phyloP scores from a whole-genome alignment of 2,888 invertebrate genomes.

The Morpho deidamia region DNA sequence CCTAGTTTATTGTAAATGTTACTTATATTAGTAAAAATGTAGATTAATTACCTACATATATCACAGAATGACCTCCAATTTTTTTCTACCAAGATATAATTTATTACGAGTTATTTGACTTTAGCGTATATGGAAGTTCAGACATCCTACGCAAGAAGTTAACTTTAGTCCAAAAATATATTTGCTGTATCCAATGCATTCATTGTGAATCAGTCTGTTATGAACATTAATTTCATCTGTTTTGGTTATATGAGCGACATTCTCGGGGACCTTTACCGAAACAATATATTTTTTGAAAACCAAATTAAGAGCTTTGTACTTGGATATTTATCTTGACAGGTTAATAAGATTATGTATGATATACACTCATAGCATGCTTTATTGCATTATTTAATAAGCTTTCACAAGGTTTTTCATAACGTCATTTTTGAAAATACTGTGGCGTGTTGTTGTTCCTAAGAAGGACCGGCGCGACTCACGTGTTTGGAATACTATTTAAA shows the following conservation, averaged over 20 bases:
- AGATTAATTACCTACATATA: constrained; percentile 1
- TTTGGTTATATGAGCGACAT: constrained; percentile 11
- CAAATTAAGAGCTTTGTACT: constrained; percentile 5
- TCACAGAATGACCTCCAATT: constrained; percentile 13
- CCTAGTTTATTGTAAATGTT: not conserved
- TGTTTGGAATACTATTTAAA: too few relatives aligned
- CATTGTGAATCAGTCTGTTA: constrained; percentile 14
- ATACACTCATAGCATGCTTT: too few relatives aligned
- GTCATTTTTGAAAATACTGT: too few relatives aligned
- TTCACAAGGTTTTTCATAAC: too few relatives aligned
- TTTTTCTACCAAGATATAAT: constrained; percentile 14
- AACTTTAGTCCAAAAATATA: constrained; percentile 10
- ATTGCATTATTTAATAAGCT: too few relatives aligned
- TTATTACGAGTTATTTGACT: constrained; percentile 16
- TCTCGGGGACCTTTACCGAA: constrained; percentile 1
- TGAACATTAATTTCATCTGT: constrained; percentile 11
- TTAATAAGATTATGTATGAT: not conserved
- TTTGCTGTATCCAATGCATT: constrained; percentile 10
- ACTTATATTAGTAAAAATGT: not conserved
- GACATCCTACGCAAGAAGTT: constrained; percentile 18
- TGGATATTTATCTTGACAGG: not conserved
- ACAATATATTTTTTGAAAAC: constrained; percentile 8
- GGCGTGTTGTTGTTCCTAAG: too few relatives aligned
- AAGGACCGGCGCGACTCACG: too few relatives aligned
- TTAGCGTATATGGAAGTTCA: constrained; percentile 18